A percentile compares a stretch with the other conserved stretches of the same genome.
These are phyloP conservation scores for Bombus superbus DNA, from an alignment of 1,140 invertebrate genomes.

Conservation along the genomic window DNA sequence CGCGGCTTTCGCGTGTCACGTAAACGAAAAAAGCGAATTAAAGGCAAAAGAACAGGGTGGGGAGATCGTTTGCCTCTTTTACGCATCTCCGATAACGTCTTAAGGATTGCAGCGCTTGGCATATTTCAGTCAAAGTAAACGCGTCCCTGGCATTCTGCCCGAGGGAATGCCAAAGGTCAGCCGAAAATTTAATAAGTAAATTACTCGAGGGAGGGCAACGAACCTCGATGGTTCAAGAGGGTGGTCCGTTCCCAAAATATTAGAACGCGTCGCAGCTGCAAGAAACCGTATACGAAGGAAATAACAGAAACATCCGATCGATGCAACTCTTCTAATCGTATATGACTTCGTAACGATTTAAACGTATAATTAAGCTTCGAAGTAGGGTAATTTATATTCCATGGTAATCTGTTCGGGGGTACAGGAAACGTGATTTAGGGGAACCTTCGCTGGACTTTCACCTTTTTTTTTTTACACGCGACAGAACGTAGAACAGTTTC, in stretches of 20 bases:
- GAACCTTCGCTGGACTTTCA: not conserved
- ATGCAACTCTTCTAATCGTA: not conserved
- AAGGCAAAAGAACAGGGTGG: not conserved
- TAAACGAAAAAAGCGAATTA: not conserved
- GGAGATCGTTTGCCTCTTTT: conserved; percentile 59
- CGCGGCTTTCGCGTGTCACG: not conserved
- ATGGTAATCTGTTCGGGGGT: not conserved
- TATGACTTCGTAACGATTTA: not conserved
- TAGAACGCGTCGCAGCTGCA: not conserved
- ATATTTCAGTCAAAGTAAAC: conserved; percentile 81
- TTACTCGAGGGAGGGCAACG: conserved; percentile 74
- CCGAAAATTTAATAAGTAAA: conserved; percentile 82
- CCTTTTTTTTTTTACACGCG: not conserved
- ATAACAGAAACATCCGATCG: not conserved
- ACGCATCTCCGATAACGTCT: conserved; percentile 64
- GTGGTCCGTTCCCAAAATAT: conserved; percentile 39
- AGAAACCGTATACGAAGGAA: not conserved
- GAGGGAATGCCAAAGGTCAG: conserved; percentile 80
- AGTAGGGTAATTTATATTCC: not conserved
- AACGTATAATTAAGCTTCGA: not conserved
- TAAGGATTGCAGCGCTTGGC: conserved; percentile 77
- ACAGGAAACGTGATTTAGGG: not conserved
- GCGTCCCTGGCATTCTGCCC: conserved; percentile 76
- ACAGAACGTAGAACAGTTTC: not conserved
- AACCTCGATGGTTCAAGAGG: conserved; percentile 15